Evolutionary conservation across 1,140 invertebrate genomes (phyloP).

Genomic region (Argopecten irradians): DNA sequence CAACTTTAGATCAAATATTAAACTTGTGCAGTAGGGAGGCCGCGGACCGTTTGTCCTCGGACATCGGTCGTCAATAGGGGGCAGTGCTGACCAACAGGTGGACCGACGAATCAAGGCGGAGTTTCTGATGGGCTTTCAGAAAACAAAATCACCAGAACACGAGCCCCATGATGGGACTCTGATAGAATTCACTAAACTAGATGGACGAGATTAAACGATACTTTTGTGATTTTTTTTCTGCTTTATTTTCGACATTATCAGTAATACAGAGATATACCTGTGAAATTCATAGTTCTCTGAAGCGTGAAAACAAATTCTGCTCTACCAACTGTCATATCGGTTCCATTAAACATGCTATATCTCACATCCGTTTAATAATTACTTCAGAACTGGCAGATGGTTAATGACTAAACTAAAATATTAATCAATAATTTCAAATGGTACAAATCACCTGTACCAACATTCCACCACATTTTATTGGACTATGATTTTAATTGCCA

Average conservation of each 20-base stretch:
- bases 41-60: background rate
- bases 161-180: background rate
- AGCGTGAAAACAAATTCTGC: background rate
- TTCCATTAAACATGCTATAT: background rate
- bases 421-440: background rate
- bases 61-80: background rate
- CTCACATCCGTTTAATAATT: background rate
- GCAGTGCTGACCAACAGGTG: slow-evolving; percentile 3
- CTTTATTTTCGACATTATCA: background rate
- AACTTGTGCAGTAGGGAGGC: slow-evolving; percentile 14
- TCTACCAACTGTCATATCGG: slow-evolving; percentile 1
- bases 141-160: slow-evolving; percentile 6
- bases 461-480: background rate
- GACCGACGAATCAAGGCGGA: background rate
- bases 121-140: background rate
- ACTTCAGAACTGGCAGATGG: background rate
- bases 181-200: background rate
- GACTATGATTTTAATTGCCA: background rate
- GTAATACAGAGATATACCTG: background rate
- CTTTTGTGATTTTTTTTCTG: background rate
- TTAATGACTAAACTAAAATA: background rate
- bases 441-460: background rate
- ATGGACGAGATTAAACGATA: background rate
- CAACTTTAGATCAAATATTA: slow-evolving; percentile 10
- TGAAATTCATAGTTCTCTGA: background rate